Percentiles rank a stretch among this genome's conserved stretches.
Conservation (phyloP, 2,797 vertebrate genomes). For the Sus cebifrons region DNA sequence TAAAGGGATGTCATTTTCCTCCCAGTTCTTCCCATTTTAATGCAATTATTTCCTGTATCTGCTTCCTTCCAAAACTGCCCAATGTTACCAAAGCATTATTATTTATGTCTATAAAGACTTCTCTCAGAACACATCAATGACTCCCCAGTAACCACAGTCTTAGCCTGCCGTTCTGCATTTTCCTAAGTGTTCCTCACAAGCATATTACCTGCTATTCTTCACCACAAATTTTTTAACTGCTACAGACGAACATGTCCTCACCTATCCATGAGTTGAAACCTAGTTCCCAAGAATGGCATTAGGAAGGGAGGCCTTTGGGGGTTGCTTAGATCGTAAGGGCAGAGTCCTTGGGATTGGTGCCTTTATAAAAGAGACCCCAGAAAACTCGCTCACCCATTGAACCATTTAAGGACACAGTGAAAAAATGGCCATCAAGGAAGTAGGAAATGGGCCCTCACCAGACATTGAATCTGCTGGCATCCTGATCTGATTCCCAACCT, state of each 20-base stretch:
- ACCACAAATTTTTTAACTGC: not conserved
- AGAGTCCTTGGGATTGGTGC: not conserved
- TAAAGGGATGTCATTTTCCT: slow-evolving; percentile 51
- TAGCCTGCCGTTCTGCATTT: not conserved
- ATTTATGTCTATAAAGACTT: not conserved
- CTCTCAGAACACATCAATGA: not conserved
- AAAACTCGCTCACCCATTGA: not conserved
- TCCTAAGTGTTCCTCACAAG: not conserved
- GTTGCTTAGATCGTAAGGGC: not conserved
- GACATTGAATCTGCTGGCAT: not conserved
- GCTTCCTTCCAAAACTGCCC: slow-evolving; percentile 42
- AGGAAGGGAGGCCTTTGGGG: not conserved
- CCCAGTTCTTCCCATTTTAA: slow-evolving; percentile 51
- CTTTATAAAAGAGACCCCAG: not conserved
- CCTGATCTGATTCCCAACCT: not conserved
- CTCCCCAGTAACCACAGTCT: not conserved
- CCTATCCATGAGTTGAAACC: not conserved
- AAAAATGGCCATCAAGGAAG: not conserved
- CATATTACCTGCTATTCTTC: not conserved
- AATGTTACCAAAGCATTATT: slow-evolving; percentile 16
- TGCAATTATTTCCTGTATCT: slow-evolving; percentile 47
- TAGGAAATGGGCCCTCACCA: not conserved
- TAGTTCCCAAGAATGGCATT: not conserved
- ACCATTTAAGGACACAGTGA: not conserved
- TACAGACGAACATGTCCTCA: not conserved